Conservation (phyloP, 2,113 vertebrate genomes). For the Microtus pennsylvanicus region DNA sequence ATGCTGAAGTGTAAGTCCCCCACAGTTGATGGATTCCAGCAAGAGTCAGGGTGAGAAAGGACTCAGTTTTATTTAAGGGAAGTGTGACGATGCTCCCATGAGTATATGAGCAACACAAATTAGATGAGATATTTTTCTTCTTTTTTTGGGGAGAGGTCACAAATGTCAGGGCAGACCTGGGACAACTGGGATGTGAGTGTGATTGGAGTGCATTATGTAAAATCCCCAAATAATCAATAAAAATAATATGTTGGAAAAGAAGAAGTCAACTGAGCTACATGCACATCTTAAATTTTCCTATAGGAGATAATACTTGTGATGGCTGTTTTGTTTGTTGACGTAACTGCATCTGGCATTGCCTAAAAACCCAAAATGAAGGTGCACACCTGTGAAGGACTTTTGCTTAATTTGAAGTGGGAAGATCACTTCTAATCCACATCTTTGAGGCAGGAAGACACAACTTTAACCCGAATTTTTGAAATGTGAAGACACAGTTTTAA, state of each 20-base stretch:
- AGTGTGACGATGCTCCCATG: not conserved
- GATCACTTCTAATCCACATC: not conserved
- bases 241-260: no score
- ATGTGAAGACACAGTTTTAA: not conserved
- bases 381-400: not conserved
- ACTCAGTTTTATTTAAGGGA: not conserved
- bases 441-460: not conserved
- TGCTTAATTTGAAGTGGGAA: not conserved
- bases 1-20: not conserved
- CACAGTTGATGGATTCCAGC: not conserved
- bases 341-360: not conserved
- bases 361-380: not conserved
- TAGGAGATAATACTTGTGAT: not conserved
- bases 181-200: no score
- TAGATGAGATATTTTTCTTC: not conserved
- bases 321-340: not conserved
- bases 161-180: no score
- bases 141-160: not conserved
- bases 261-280: not conserved
- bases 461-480: not conserved
- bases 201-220: no score
- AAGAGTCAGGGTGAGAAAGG: not conserved
- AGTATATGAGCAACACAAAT: not conserved
- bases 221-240: no score
- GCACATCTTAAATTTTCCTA: not conserved